A percentile compares a stretch with the other conserved stretches of the same genome.
Conservation (phyloP, 2,113 vertebrate species). For the Ifrita kowaldi region DNA sequence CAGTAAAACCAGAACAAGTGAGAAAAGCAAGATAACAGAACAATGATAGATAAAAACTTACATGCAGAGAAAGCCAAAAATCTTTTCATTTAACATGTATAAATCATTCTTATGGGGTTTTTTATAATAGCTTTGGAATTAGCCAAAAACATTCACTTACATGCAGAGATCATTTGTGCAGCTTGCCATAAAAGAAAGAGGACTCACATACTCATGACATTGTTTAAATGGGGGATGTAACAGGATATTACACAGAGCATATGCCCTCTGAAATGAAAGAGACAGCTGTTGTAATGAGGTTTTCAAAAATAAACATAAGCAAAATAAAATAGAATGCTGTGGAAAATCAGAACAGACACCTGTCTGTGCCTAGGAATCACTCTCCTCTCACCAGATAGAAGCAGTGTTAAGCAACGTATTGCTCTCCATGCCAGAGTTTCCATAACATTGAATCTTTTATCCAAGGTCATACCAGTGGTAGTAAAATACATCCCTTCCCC, state of each 20-base stretch:
- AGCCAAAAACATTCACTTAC: constrained; percentile 75
- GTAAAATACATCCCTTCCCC: neutral
- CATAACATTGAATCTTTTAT: neutral
- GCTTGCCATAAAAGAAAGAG: constrained; percentile 88
- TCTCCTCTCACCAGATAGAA: neutral
- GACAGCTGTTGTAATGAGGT: neutral
- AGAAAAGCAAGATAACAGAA: neutral
- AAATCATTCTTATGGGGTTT: neutral
- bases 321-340: neutral
- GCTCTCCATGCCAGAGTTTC: neutral
- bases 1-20: neutral
- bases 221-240: constrained; percentile 81
- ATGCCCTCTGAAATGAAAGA: constrained; percentile 73
- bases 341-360: neutral
- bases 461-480: neutral
- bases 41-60: neutral
- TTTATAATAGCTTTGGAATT: neutral
- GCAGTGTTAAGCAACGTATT: neutral
- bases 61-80: neutral
- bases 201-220: constrained; percentile 92
- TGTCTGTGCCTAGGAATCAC: neutral
- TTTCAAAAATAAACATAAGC: neutral
- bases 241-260: constrained; percentile 77
- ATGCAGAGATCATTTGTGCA: constrained; percentile 93
- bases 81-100: neutral